Base-by-base conservation (phyloP, 2,113 vertebrate genomes). In the Laticauda colubrina region DNA sequence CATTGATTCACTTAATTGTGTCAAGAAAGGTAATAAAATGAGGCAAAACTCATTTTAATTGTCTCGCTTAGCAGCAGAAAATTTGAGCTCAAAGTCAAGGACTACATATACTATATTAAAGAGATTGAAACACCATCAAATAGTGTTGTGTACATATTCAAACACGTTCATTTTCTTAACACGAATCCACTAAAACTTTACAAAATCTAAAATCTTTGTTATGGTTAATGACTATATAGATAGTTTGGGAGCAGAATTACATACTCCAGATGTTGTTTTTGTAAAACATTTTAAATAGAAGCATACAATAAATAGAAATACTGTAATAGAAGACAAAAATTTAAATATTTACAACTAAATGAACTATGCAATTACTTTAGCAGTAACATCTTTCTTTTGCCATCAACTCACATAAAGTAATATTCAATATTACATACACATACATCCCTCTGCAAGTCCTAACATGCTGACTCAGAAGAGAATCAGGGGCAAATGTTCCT, bases 111-210 rank as follows among this genome's bases (percentile, higher is more conserved):
- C 0, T 10, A 21, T 2, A 85, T 15, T 39, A 61, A 87, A 91
- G 21, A 56, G 21, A 43, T n/a, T 48, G 29, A 59, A n/a, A 75
- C 8, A 7, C 53, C 45, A 64, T 64, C 85, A 48, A 2, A 8
- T 92, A 75, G 57, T 89, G 91, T 94, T 10, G 48, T 39, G 23
- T 54, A 0, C 59, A 86, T 45, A 1, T 54, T 2, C 64, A 92
- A 93, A 89, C 85, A n/a, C 91, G 94, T 61, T 75, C 92, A 86
- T 81, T 69, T 94, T 69, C 85, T 57, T 53, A 48, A 75, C 48
- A 69, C 18, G 64, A 69, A 8, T 45, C 7, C 12, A 64, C 12
- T 75, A 75, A 75, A 75, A 34, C 64, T 34, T 75, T 75, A n/a
- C 2, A n/a, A 69, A 75, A 34, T 75, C n/a, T 75, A 75, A 75